A percentile compares a stretch with the other conserved stretches of the same genome.
Conservation (phyloP, 1,140 invertebrate species). For the Achatina immaculata region DNA sequence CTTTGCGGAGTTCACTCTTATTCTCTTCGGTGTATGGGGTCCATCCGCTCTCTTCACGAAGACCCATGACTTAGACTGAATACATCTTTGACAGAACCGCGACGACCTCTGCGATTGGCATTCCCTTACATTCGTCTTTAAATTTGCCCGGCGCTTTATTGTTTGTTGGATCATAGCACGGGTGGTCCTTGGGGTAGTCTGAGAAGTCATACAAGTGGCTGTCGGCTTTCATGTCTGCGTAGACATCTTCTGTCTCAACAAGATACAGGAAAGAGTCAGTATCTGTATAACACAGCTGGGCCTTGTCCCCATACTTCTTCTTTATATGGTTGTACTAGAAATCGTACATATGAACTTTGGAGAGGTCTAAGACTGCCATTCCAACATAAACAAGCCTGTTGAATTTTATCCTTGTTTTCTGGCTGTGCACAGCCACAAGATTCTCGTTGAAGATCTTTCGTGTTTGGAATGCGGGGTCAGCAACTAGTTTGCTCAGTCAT, state of each 20-base stretch:
- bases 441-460: conserved; percentile 62
- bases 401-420: conserved; percentile 48
- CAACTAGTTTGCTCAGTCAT: conserved; percentile 50
- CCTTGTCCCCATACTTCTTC: conserved; percentile 56
- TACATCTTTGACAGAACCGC: not conserved
- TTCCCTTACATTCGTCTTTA: conserved; percentile 72
- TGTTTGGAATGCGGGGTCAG: conserved; percentile 66
- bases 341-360: conserved; percentile 56
- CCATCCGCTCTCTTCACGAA: not conserved
- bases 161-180: conserved; percentile 57
- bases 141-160: conserved; percentile 73
- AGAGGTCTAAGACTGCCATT: conserved; percentile 51
- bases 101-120: not conserved
- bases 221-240: conserved; percentile 64
- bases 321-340: conserved; percentile 64
- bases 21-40: too few species aligned
- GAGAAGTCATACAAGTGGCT: conserved; percentile 45
- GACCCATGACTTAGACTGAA: not conserved
- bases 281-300: conserved; percentile 68
- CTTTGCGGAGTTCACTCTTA: too few species aligned
- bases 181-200: conserved; percentile 49
- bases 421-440: conserved; percentile 46
- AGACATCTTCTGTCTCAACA: conserved; percentile 69
- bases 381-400: conserved; percentile 55
- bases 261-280: conserved; percentile 70